Evolutionary conservation across 1,140 invertebrate genomes (phyloP).

Genomic region (Varroa destructor): DNA sequence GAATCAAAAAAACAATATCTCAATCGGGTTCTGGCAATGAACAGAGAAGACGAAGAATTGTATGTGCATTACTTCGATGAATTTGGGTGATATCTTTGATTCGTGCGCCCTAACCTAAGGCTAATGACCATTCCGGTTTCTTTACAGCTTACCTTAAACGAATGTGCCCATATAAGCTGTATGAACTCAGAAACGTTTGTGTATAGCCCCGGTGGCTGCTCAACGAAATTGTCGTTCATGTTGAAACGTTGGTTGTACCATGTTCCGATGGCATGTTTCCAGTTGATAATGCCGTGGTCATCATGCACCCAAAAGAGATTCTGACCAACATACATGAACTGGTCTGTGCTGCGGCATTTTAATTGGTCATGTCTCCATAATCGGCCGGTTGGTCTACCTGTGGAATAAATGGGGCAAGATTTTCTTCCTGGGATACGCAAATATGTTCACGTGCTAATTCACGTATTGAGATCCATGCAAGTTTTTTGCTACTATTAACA

Average conservation of each 20-base stretch:
- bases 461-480: no score
- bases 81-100: no score
- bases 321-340: slow-evolving; percentile 22
- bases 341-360: slow-evolving; percentile 20
- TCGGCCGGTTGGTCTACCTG: slow-evolving; percentile 18
- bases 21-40: no score
- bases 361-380: slow-evolving; percentile 15
- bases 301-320: slow-evolving; percentile 19
- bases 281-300: slow-evolving; percentile 6
- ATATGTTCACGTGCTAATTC: no score
- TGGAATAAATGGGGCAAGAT: background rate
- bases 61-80: no score
- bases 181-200: slow-evolving; percentile 18
- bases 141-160: background rate
- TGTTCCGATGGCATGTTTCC: slow-evolving; percentile 17
- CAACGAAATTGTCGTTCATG: background rate
- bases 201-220: slow-evolving; percentile 7
- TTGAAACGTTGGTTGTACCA: slow-evolving; percentile 25
- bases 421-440: background rate
- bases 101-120: no score
- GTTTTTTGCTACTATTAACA: no score
- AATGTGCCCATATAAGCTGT: slow-evolving; percentile 8
- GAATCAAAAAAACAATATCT: no score
- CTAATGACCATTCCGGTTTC: no score
- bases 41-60: no score